Evolutionary conservation across 2,888 invertebrate species (phyloP).

Genomic region (Diploptera punctata): DNA sequence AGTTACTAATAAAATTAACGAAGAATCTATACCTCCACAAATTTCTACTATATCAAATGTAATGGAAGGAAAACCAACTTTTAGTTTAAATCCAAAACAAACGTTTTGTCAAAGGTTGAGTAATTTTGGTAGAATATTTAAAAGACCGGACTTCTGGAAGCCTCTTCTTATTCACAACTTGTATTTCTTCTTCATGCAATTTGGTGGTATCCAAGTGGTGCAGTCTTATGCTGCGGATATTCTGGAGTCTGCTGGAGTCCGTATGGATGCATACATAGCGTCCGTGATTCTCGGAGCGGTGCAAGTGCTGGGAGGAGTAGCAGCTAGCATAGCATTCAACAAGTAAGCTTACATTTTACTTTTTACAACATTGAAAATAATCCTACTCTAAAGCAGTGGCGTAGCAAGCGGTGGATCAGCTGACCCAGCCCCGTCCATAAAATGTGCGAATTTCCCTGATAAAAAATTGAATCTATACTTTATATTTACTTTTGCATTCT

Average conservation of each 20-base stretch:
- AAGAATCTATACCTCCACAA: too few species aligned
- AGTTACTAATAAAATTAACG: background rate
- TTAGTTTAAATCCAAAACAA: too few species aligned
- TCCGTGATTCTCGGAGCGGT: constrained; percentile 59
- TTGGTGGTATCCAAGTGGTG: constrained; percentile 58
- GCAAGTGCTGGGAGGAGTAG: constrained; percentile 55
- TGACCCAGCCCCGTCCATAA: too few species aligned
- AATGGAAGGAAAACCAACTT: background rate
- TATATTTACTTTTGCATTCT: too few species aligned
- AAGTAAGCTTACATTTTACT: constrained; percentile 46
- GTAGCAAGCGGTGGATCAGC: too few species aligned
- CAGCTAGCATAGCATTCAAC: constrained; percentile 58
- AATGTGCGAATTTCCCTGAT: too few species aligned
- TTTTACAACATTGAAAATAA: too few species aligned
- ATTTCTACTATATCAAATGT: background rate
- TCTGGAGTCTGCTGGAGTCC: constrained; percentile 56
- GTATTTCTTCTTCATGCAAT: constrained; percentile 19
- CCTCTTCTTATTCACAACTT: constrained; percentile 17
- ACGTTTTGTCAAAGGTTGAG: background rate
- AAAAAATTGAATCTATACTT: too few species aligned
- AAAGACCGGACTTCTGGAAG: background rate
- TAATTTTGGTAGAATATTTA: background rate
- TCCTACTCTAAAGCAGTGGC: too few species aligned
- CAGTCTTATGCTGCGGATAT: constrained; percentile 64
- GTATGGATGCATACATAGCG: constrained; percentile 57